These are phyloP conservation scores for Dicyrtoma fusca DNA, from an alignment of 2,888 invertebrate species.

Conservation along the genomic window DNA sequence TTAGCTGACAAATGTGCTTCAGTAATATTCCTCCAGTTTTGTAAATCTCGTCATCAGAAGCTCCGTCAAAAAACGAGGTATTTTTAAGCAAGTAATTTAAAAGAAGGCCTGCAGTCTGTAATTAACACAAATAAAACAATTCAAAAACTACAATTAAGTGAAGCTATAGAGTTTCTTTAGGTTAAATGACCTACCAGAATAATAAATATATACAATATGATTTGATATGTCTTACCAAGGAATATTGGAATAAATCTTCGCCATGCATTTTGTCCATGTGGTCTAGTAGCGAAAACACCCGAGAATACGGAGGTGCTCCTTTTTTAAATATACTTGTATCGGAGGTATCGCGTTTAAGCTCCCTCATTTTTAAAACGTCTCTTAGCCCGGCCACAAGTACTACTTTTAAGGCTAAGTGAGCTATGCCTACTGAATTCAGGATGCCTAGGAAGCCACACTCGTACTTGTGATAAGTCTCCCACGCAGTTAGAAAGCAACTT, in stretches of 20 bases:
- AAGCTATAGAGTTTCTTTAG: background rate
- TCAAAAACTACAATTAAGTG: background rate
- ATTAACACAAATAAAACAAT: constrained; percentile 8
- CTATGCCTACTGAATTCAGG: constrained; percentile 74
- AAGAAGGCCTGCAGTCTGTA: constrained; percentile 73
- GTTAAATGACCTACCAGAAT: too few species aligned
- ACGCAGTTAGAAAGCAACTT: constrained; percentile 66
- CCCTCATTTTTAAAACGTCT: constrained; percentile 33
- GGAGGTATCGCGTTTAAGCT: constrained; percentile 20
- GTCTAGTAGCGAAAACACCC: constrained; percentile 71
- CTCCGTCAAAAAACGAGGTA: constrained; percentile 67
- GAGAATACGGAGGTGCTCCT: constrained; percentile 63
- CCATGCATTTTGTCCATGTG: constrained; percentile 71
- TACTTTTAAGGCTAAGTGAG: constrained; percentile 74
- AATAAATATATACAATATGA: too few species aligned
- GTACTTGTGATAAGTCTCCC: constrained; percentile 68
- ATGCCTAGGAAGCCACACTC: constrained; percentile 72
- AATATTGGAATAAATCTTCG: constrained; percentile 72
- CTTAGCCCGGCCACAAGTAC: constrained; percentile 63
- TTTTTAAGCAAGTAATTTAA: constrained; percentile 68
- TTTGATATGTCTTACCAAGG: constrained; percentile 64
- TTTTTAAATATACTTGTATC: constrained; percentile 36
- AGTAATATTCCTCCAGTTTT: constrained; percentile 71
- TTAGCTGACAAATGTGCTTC: constrained; percentile 77
- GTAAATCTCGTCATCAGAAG: constrained; percentile 59